phyloP scores from a whole-genome alignment of 1,140 invertebrate species.

The Drosophila pandora region DNA sequence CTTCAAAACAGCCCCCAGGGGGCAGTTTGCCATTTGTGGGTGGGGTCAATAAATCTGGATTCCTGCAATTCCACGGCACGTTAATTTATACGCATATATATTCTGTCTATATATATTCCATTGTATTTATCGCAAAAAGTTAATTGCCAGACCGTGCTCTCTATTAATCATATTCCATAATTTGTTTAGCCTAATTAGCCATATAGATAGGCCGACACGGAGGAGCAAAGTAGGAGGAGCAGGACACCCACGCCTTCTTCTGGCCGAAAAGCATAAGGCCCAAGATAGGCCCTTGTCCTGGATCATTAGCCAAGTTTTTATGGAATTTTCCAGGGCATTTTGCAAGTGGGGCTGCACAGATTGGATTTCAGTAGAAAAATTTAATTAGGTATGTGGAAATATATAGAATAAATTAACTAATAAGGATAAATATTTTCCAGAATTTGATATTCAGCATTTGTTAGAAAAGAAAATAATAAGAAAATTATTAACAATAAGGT shows the following conservation, averaged over 20 bases:
- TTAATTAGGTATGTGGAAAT: neutral
- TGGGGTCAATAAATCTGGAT: slow-evolving; percentile 53
- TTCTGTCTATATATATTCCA: slow-evolving; percentile 12
- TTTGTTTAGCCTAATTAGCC: slow-evolving; percentile 77
- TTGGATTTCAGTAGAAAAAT: slow-evolving; percentile 10
- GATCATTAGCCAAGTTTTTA: slow-evolving; percentile 15
- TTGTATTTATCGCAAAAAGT: slow-evolving; percentile 66
- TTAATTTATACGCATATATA: slow-evolving; percentile 41
- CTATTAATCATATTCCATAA: slow-evolving; percentile 77
- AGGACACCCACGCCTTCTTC: neutral
- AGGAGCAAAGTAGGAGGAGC: no score
- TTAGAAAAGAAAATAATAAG: neutral
- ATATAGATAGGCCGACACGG: slow-evolving; percentile 10
- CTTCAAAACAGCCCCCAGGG: slow-evolving; percentile 8
- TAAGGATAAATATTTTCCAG: neutral
- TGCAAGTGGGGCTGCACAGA: neutral
- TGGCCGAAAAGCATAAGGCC: neutral
- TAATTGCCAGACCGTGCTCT: slow-evolving; percentile 70
- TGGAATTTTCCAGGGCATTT: neutral
- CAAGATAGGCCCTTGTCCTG: neutral
- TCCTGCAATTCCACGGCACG: slow-evolving; percentile 24
- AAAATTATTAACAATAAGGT: neutral
- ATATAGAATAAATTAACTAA: neutral
- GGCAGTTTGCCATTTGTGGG: neutral
- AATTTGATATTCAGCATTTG: neutral